Conservation (phyloP, 2,113 vertebrate genomes). For the Cavia aperea region DNA sequence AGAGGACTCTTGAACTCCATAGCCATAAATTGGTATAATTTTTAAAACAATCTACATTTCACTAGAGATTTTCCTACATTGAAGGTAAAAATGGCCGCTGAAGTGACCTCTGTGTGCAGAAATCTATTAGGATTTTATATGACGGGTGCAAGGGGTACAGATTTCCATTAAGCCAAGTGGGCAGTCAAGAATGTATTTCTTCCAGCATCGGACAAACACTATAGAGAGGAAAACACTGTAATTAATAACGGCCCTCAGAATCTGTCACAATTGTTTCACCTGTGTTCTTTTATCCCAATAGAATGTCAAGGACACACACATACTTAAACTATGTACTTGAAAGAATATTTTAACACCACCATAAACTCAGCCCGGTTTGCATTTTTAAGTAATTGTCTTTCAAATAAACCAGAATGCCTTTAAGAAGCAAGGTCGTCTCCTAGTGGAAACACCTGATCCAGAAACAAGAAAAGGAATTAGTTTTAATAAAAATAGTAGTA, state of each 20-base stretch:
- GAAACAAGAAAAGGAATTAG: not conserved
- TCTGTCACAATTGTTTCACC: conserved; percentile 40
- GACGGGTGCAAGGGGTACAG: not conserved
- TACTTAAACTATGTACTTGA: conserved; percentile 36
- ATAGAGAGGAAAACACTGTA: not conserved
- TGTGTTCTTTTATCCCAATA: conserved; percentile 20
- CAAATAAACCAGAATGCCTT: not conserved
- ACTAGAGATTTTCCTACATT: conserved; percentile 36
- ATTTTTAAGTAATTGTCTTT: not conserved
- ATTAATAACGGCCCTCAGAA: conserved; percentile 55
- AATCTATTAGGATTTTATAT: conserved; percentile 35
- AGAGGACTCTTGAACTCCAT: not conserved
- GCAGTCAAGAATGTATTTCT: not conserved
- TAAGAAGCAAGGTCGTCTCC: conserved; percentile 21
- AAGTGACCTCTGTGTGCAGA: not conserved
- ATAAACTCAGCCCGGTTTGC: conserved; percentile 22
- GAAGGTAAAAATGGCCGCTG: not conserved
- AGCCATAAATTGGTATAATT: not conserved
- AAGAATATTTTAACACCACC: conserved; percentile 22
- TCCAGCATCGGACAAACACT: not conserved
- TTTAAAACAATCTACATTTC: conserved; percentile 36
- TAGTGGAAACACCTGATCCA: not conserved
- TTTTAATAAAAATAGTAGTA: not conserved
- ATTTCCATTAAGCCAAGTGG: conserved; percentile 14
- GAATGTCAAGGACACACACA: conserved; percentile 37